phyloP scores from a whole-genome alignment of 2,888 invertebrate genomes.

The Acanthosepion esculentum region DNA sequence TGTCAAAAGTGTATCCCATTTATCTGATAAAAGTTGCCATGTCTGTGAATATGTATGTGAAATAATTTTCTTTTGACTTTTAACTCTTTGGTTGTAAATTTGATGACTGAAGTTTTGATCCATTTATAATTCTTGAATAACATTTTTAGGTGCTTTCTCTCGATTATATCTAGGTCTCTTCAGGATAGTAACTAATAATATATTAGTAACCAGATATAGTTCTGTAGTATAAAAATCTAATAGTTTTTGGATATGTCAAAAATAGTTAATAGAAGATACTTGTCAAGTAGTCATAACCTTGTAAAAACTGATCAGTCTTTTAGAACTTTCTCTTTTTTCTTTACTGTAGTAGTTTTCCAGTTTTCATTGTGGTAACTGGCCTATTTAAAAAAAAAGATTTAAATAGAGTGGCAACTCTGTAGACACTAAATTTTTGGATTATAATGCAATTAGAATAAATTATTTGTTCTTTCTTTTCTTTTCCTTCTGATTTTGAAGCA shows the following conservation, averaged over 20 bases:
- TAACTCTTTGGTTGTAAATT: not conserved
- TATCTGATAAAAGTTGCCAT: not conserved
- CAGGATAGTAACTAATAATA: not conserved
- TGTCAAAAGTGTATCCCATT: not conserved
- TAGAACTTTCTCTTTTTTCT: not conserved
- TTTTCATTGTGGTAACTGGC: not conserved
- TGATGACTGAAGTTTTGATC: not conserved
- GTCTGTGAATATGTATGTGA: not conserved
- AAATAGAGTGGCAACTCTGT: constrained; percentile 33
- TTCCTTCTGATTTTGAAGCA: constrained; percentile 37
- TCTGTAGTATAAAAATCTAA: too few species aligned
- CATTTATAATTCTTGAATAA: not conserved
- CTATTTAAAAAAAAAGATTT: not conserved
- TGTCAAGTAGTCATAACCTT: not conserved
- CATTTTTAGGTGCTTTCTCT: not conserved
- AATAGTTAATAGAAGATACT: not conserved
- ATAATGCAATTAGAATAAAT: not conserved
- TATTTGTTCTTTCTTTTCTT: not conserved
- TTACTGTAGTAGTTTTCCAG: not conserved
- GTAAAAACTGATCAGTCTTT: not conserved
- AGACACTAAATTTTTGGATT: not conserved
- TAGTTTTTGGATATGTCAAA: not conserved
- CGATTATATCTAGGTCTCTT: not conserved
- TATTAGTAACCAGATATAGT: too few species aligned
- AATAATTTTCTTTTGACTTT: not conserved